Percentiles rank a stretch among this genome's conserved stretches.
These are phyloP conservation scores for Formica aserva DNA, from an alignment of 2,888 invertebrate genomes.

Conservation along the genomic window DNA sequence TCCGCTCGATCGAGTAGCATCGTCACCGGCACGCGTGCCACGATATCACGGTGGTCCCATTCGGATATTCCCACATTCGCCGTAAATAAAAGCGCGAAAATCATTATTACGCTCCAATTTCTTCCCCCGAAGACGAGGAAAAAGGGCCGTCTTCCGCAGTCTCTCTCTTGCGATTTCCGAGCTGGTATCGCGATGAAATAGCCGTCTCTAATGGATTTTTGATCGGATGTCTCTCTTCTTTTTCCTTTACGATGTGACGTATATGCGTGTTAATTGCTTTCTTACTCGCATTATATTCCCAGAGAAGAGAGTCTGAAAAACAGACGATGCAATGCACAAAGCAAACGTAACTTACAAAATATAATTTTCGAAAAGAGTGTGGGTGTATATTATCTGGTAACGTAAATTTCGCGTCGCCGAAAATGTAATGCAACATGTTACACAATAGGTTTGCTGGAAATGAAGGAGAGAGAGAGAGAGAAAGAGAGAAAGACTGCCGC, in stretches of 20 bases:
- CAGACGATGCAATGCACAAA: not conserved
- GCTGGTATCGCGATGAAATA: not conserved
- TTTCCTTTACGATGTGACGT: not conserved
- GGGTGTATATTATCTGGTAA: not conserved
- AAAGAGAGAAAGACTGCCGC: not conserved
- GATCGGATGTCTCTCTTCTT: not conserved
- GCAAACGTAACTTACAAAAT: not conserved
- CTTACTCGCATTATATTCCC: not conserved
- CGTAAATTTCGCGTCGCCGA: not conserved
- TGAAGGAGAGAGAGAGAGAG: not conserved
- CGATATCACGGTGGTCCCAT: conserved; percentile 22
- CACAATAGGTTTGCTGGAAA: not conserved
- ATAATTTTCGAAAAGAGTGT: not conserved
- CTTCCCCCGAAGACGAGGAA: not conserved
- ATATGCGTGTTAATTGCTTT: not conserved
- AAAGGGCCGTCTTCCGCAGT: not conserved
- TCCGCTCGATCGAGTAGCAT: conserved; percentile 34
- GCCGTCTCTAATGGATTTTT: not conserved
- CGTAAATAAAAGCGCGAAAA: not conserved
- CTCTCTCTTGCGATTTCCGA: not conserved
- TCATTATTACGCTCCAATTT: conserved; percentile 3
- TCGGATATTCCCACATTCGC: not conserved
- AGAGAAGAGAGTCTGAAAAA: not conserved
- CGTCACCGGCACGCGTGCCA: conserved; percentile 23
- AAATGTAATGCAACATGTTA: not conserved